Evolutionary conservation across 2,888 invertebrate species (phyloP).

Genomic region (Alitta virens): DNA sequence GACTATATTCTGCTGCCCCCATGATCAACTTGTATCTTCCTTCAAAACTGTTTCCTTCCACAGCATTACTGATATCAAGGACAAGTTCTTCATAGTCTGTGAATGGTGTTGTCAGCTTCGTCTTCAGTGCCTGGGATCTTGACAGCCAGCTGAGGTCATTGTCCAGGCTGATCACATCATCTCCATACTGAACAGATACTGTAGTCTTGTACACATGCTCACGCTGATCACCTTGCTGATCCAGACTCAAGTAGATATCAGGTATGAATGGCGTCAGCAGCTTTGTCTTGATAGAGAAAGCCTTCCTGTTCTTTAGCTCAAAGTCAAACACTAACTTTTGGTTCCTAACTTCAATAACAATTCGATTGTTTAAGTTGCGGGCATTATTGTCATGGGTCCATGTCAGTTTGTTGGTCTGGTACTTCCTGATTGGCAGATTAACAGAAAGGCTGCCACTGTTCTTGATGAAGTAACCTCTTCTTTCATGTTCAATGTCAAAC

Average conservation of each 20-base stretch:
- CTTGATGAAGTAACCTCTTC: conserved; percentile 13
- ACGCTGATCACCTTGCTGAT: conserved; percentile 5
- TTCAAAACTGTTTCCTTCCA: too few species aligned
- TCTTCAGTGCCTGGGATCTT: too few species aligned
- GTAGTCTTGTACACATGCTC: background rate
- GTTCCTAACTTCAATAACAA: conserved; percentile 16
- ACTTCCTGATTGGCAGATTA: conserved; percentile 19
- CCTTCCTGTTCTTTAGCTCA: conserved; percentile 1
- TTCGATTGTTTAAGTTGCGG: conserved; percentile 10
- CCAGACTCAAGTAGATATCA: background rate
- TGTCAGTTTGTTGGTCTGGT: conserved; percentile 11
- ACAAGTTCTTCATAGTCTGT: too few species aligned
- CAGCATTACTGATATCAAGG: too few species aligned
- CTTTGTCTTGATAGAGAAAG: conserved; percentile 3
- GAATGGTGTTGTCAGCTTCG: too few species aligned
- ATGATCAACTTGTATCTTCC: too few species aligned
- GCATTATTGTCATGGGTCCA: conserved; percentile 24
- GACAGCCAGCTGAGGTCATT: background rate
- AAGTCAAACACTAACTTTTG: conserved; percentile 3
- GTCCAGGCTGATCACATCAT: background rate
- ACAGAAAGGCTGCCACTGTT: conserved; percentile 23
- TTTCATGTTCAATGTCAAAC: conserved; percentile 19
- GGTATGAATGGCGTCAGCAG: background rate
- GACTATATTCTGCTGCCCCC: too few species aligned
- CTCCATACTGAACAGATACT: background rate